Conservation (phyloP, 2,888 invertebrate genomes). For the Limnephilus marmoratus region DNA sequence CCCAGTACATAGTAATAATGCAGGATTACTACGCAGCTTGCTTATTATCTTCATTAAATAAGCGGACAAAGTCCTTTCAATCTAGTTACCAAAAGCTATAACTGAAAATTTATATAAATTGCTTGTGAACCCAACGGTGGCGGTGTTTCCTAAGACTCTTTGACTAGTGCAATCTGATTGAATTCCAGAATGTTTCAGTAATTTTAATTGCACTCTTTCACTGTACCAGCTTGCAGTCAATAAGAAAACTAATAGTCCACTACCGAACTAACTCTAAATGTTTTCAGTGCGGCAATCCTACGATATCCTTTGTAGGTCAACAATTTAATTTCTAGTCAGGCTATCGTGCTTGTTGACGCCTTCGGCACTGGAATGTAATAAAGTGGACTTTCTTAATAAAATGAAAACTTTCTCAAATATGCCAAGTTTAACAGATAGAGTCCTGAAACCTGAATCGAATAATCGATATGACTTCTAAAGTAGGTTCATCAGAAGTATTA, state of each 20-base stretch:
- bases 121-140: not conserved
- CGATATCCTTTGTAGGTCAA: constrained; percentile 2
- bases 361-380: not conserved
- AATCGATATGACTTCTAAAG: not conserved
- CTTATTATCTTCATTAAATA: not conserved
- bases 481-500: not conserved
- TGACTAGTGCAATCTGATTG: not conserved
- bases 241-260: not conserved
- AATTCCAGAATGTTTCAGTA: not conserved
- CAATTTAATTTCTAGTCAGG: not conserved
- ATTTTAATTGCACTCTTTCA: not conserved
- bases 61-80: not conserved
- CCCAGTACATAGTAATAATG: not conserved
- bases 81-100: not conserved
- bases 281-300: not conserved
- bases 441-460: not conserved
- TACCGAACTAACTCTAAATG: not conserved
- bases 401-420: not conserved
- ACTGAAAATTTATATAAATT: not conserved
- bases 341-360: not conserved
- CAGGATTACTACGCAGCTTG: not conserved
- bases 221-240: not conserved
- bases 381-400: not conserved
- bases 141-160: not conserved
- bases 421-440: not conserved